These are phyloP conservation scores for Diadumene lineata DNA, from an alignment of 92 coral and sea anemone genomes.

Conservation along the genomic window DNA sequence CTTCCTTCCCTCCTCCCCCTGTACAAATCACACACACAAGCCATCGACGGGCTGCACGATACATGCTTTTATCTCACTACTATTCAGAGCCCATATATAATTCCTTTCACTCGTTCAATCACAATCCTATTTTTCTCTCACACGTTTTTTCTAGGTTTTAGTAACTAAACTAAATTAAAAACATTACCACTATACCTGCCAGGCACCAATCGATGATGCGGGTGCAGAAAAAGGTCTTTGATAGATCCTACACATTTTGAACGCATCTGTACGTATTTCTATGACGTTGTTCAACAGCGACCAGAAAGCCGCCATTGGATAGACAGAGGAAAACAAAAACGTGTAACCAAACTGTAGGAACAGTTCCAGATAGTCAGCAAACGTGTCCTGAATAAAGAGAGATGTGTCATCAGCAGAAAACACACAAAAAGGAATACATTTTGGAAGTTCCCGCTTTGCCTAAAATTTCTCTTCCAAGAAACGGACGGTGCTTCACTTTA, in stretches of 20 bases:
- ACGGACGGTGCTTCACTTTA: no score
- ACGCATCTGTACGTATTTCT: conserved; percentile 96
- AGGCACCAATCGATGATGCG: conserved; percentile 92
- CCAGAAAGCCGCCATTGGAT: conserved; percentile 99
- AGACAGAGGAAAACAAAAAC: conserved; percentile 93
- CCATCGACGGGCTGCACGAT: no score
- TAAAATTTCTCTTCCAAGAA: no score
- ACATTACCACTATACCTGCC: conserved; percentile 71
- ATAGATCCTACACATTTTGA: conserved; percentile 87
- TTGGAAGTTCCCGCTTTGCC: no score
- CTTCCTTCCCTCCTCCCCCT: no score
- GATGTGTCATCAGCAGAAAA: neutral
- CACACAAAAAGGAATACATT: no score
- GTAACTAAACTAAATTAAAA: neutral
- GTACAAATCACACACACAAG: no score
- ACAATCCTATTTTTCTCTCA: neutral
- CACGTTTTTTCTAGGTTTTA: neutral
- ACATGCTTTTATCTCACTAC: no score
- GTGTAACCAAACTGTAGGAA: conserved; percentile 99
- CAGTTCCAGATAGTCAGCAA: conserved; percentile 93
- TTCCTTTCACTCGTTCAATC: no score
- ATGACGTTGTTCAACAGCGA: conserved; percentile 90
- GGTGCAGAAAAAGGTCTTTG: conserved; percentile 89
- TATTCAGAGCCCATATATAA: no score
- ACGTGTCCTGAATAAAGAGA: conserved; percentile 70